A percentile compares a stretch with the other conserved stretches of the same genome.
phyloP scores from a whole-genome alignment of 1,140 invertebrate genomes.

The Vanessa atalanta region DNA sequence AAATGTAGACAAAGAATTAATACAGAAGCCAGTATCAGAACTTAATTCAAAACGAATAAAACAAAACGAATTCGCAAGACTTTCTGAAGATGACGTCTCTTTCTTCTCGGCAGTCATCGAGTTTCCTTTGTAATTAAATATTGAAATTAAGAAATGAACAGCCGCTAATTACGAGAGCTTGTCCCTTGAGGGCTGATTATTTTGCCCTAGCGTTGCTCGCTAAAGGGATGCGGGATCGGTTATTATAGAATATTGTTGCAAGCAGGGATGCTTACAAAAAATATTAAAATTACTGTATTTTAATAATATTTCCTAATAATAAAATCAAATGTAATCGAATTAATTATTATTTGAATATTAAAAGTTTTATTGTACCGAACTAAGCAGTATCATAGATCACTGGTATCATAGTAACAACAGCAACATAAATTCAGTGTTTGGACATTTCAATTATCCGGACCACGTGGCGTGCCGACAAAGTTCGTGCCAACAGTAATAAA shows the following conservation, averaged over 20 bases:
- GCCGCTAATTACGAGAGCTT: constrained; percentile 81
- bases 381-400: not conserved
- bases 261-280: not conserved
- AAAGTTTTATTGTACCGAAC: too few relatives aligned
- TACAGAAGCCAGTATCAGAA: constrained; percentile 61
- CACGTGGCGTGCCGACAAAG: constrained; percentile 73
- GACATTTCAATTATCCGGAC: constrained; percentile 76
- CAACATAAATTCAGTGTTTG: constrained; percentile 74
- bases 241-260: constrained; percentile 2
- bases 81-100: constrained; percentile 79
- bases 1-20: constrained; percentile 58
- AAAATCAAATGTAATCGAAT: too few relatives aligned
- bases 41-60: constrained; percentile 66
- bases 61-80: constrained; percentile 66
- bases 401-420: constrained; percentile 60
- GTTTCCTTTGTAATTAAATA: constrained; percentile 82
- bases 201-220: constrained; percentile 63
- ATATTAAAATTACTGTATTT: too few relatives aligned
- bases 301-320: too few relatives aligned
- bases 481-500: constrained; percentile 76
- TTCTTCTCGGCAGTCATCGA: constrained; percentile 75
- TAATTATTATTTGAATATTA: too few relatives aligned
- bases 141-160: constrained; percentile 83
- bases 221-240: constrained; percentile 63
- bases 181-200: constrained; percentile 79